Evolutionary conservation across 2,797 vertebrate species (phyloP).

Genomic region (Epinephelus awoara): DNA sequence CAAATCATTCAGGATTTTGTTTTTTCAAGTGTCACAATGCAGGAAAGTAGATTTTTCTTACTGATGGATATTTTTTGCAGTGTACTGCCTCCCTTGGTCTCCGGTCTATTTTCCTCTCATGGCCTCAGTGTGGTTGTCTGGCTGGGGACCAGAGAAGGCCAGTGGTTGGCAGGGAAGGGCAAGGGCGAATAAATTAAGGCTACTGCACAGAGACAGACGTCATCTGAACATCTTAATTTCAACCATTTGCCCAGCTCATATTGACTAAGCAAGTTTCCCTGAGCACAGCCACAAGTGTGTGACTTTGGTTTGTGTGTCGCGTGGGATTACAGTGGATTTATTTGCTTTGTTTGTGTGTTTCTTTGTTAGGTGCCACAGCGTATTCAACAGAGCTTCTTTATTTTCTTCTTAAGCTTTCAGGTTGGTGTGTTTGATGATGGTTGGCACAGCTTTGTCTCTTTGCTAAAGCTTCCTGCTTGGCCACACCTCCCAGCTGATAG

Average conservation of each 20-base stretch:
- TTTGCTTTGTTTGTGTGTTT: constrained; percentile 13
- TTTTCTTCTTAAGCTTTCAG: not conserved
- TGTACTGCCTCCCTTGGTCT: not conserved
- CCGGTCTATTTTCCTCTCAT: constrained; percentile 37
- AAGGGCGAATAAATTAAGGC: constrained; percentile 26
- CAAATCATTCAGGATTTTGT: not conserved
- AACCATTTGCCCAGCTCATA: not conserved
- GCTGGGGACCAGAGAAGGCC: constrained; percentile 37
- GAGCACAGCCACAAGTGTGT: not conserved
- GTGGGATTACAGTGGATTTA: not conserved
- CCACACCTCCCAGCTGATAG: constrained; percentile 34
- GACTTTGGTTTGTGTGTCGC: constrained; percentile 33
- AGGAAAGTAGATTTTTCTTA: not conserved
- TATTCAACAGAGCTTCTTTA: constrained; percentile 8
- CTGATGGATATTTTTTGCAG: constrained; percentile 14
- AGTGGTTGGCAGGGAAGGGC: constrained; percentile 23
- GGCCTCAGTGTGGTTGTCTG: constrained; percentile 51
- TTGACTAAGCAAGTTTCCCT: constrained; percentile 4
- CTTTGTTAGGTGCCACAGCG: constrained; percentile 22
- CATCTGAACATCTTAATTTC: constrained; percentile 35
- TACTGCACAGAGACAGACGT: constrained; percentile 10
- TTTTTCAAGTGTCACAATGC: not conserved
- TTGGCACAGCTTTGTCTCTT: constrained; percentile 8
- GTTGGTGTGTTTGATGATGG: not conserved
- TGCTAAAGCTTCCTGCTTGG: constrained; percentile 1